A percentile compares a stretch with the other conserved stretches of the same genome.
Conservation (phyloP, 2,113 vertebrate genomes). For the Rattus rattus region DNA sequence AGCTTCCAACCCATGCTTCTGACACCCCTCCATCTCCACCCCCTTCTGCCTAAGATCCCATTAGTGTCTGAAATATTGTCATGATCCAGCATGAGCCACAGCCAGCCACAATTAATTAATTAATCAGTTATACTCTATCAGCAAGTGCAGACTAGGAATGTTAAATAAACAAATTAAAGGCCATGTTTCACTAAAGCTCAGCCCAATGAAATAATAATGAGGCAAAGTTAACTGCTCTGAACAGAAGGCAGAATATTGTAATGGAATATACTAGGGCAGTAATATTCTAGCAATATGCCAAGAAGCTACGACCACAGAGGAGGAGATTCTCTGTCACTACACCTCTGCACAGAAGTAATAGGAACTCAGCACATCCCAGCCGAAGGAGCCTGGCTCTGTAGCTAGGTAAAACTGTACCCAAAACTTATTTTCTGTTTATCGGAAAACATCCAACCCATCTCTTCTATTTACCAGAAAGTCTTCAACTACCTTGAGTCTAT, state of each 20-base stretch:
- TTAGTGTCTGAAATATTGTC: slow-evolving; percentile 54
- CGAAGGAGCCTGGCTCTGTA: neutral
- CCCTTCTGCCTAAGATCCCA: neutral
- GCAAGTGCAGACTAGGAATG: slow-evolving; percentile 70
- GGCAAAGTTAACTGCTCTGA: slow-evolving; percentile 50
- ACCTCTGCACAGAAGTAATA: neutral
- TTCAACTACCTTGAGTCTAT: neutral
- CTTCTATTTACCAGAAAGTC: neutral
- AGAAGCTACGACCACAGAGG: neutral
- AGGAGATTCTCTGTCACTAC: fast-evolving
- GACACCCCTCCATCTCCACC: neutral
- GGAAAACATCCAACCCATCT: neutral
- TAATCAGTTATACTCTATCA: slow-evolving; percentile 75
- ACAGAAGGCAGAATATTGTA: neutral
- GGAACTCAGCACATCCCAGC: too few species aligned
- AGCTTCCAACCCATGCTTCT: neutral
- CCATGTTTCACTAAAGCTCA: slow-evolving; percentile 62
- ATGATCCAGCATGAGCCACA: neutral
- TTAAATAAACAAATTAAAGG: slow-evolving; percentile 77
- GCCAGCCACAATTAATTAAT: slow-evolving; percentile 70
- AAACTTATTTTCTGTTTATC: neutral
- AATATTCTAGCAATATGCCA: neutral
- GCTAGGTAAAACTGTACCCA: neutral
- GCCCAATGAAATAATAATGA: slow-evolving; percentile 64
- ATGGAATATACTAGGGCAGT: neutral